A percentile compares a stretch with the other conserved stretches of the same genome.
phyloP scores from a whole-genome alignment of 2,888 invertebrate species.

The Adela reaumurella region DNA sequence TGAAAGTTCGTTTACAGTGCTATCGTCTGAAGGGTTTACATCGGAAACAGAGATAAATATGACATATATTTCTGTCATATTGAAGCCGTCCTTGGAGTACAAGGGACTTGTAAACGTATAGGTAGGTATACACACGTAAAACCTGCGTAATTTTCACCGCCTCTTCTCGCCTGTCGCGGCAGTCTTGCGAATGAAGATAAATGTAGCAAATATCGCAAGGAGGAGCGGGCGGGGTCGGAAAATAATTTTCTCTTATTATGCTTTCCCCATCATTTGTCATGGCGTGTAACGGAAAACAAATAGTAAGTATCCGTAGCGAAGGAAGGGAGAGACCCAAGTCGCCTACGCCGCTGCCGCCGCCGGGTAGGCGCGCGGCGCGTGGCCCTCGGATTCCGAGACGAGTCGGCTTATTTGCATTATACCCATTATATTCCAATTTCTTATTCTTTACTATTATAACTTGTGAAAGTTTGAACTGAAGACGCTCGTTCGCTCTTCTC shows the following conservation, averaged over 20 bases:
- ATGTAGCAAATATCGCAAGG: not conserved
- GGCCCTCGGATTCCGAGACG: not conserved
- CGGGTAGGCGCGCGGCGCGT: not conserved
- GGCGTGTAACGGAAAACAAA: constrained; percentile 1
- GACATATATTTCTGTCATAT: too few species aligned
- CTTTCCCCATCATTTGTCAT: constrained; percentile 2
- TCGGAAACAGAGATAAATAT: too few species aligned
- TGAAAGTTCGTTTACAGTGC: too few species aligned
- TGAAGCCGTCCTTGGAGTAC: too few species aligned
- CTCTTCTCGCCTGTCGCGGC: not conserved
- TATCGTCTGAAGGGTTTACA: too few species aligned
- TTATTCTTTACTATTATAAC: constrained; percentile 8
- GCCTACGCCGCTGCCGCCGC: not conserved
- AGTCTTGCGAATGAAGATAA: not conserved
- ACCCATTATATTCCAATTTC: constrained; percentile 15
- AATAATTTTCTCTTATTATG: not conserved
- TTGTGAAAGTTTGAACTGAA: not conserved
- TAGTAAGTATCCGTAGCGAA: not conserved
- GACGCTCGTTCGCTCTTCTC: too few species aligned
- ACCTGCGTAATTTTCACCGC: too few species aligned
- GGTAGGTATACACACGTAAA: too few species aligned
- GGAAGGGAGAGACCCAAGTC: not conserved
- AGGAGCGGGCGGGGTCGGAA: not conserved
- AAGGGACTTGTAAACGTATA: too few species aligned
- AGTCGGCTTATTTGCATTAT: constrained; percentile 11